These are phyloP conservation scores for Epistrophe grossulariae DNA, from an alignment of 2,888 invertebrate genomes.

Conservation along the genomic window DNA sequence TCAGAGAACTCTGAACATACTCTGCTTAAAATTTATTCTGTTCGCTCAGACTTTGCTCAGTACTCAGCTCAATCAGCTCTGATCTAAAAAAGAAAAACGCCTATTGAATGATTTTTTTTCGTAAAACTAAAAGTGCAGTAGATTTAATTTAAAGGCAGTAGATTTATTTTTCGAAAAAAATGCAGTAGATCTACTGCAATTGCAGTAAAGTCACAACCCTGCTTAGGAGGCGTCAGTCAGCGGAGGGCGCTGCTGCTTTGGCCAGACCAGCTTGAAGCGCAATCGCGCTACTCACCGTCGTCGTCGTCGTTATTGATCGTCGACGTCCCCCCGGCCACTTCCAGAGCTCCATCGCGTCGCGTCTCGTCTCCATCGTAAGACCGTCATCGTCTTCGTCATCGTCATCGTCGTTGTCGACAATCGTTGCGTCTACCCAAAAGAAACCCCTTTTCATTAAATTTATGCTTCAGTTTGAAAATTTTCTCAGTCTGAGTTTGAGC, in stretches of 20 bases:
- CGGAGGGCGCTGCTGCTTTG: slow-evolving; percentile 19
- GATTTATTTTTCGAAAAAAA: too few species aligned
- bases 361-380: slow-evolving; percentile 22
- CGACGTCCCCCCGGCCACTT: slow-evolving; percentile 23
- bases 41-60: too few species aligned
- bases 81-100: too few species aligned
- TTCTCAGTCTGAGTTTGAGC: slow-evolving; percentile 82
- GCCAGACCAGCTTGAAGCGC: slow-evolving; percentile 45
- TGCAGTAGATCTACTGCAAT: too few species aligned
- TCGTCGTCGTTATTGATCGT: slow-evolving; percentile 49
- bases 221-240: slow-evolving; percentile 7
- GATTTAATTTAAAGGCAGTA: too few species aligned
- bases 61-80: too few species aligned
- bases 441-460: slow-evolving; percentile 80
- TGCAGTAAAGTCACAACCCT: too few species aligned
- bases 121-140: too few species aligned
- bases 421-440: slow-evolving; percentile 77
- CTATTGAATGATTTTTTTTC: too few species aligned
- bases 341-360: slow-evolving; percentile 35
- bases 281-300: slow-evolving; percentile 49
- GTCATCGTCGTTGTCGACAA: slow-evolving; percentile 56
- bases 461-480: slow-evolving; percentile 80
- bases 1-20: too few species aligned
- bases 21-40: too few species aligned
- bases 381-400: slow-evolving; percentile 45